These are phyloP conservation scores for Protophormia terraenovae DNA, from an alignment of 2,888 invertebrate genomes.

Conservation along the genomic window DNA sequence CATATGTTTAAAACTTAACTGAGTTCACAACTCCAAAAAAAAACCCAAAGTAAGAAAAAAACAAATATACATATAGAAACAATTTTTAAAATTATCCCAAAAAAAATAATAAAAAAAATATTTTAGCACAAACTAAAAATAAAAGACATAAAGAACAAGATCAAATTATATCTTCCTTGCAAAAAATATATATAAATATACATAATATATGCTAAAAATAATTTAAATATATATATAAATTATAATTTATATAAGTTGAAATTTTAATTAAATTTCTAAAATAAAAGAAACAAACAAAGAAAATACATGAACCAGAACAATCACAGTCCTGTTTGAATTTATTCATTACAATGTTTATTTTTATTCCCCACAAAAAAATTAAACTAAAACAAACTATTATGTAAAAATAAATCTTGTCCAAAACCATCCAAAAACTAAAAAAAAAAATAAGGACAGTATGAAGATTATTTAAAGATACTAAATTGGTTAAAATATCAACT, in stretches of 20 bases:
- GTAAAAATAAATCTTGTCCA: constrained; percentile 17
- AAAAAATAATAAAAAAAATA: constrained; percentile 40
- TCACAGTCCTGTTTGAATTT: constrained; percentile 69
- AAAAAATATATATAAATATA: constrained; percentile 66
- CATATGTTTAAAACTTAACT: constrained; percentile 55
- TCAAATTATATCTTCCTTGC: constrained; percentile 71
- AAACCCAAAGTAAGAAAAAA: constrained; percentile 32
- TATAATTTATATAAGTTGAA: constrained; percentile 44
- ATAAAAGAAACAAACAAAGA: constrained; percentile 34
- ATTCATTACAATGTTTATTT: constrained; percentile 26
- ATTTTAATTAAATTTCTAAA: constrained; percentile 49
- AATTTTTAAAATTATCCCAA: constrained; percentile 26
- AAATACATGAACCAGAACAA: constrained; percentile 64
- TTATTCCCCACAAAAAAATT: background rate
- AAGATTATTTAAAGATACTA: constrained; percentile 26
- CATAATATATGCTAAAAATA: constrained; percentile 65
- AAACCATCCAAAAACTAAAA: background rate
- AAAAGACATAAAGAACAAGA: constrained; percentile 55
- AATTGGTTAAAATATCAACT: constrained; percentile 72
- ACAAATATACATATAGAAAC: constrained; percentile 31
- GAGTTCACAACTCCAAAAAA: constrained; percentile 61
- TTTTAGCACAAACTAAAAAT: constrained; percentile 64
- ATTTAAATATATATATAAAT: constrained; percentile 57
- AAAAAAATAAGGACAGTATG: background rate
- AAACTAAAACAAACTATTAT: too few species aligned